A percentile compares a stretch with the other conserved stretches of the same genome.
Evolutionary conservation across 2,797 vertebrate species (phyloP).

Genomic region (Spea hammondii): DNA sequence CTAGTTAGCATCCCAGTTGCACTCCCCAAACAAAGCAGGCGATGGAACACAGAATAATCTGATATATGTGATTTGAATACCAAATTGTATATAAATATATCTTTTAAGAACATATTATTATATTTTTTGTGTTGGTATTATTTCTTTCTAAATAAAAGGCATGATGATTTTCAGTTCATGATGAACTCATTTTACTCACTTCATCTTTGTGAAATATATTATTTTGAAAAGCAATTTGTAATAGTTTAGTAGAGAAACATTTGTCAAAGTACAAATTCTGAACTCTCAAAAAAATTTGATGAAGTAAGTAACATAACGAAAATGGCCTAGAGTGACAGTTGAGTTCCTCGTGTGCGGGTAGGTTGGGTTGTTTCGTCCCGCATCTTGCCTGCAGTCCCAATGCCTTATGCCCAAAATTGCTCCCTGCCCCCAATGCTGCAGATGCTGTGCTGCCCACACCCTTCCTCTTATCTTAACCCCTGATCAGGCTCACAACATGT

Average conservation of each 20-base stretch:
- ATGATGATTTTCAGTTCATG: too few relatives aligned
- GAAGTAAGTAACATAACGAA: neutral
- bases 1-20: too few relatives aligned
- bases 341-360: neutral
- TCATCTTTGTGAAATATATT: too few relatives aligned
- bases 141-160: too few relatives aligned
- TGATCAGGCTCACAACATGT: conserved; percentile 35
- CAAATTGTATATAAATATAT: too few relatives aligned
- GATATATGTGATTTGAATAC: too few relatives aligned
- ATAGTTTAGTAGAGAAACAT: neutral
- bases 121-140: too few relatives aligned
- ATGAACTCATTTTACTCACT: too few relatives aligned
- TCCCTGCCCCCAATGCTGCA: conserved; percentile 1
- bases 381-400: neutral
- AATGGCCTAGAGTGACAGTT: neutral
- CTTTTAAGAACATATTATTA: too few relatives aligned
- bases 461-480: conserved; percentile 4
- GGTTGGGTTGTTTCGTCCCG: neutral
- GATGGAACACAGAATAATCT: too few relatives aligned
- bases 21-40: too few relatives aligned
- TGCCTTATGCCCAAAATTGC: neutral
- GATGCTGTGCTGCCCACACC: conserved; percentile 18
- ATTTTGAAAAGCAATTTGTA: too few relatives aligned
- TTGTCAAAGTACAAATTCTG: neutral
- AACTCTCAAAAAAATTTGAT: neutral